These are phyloP conservation scores for Syngnathus scovelli DNA, from an alignment of 2,113 vertebrate genomes.

Conservation along the genomic window DNA sequence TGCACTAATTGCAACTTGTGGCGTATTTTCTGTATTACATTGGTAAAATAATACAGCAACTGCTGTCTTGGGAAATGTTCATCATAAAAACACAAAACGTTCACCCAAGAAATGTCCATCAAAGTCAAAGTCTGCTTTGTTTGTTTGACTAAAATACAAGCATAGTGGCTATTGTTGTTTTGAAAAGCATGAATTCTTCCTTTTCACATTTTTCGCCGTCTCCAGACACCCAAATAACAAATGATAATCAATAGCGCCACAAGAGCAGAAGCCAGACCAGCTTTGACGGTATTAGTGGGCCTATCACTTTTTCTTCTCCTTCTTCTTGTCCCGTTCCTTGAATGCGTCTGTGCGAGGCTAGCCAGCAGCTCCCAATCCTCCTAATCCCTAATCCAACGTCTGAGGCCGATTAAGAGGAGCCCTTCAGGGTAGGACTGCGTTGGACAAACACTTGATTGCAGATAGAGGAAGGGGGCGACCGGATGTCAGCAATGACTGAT, in stretches of 20 bases:
- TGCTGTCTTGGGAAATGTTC: too few species aligned
- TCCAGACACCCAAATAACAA: conserved; percentile 15
- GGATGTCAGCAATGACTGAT: conserved; percentile 2
- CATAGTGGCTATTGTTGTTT: too few species aligned
- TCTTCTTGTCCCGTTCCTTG: conserved; percentile 47
- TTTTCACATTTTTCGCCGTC: background rate
- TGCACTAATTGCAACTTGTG: too few species aligned
- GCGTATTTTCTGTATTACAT: too few species aligned
- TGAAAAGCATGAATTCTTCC: background rate
- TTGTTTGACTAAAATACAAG: too few species aligned
- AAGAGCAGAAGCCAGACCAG: conserved; percentile 19
- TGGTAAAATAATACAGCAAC: too few species aligned
- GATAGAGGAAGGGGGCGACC: background rate
- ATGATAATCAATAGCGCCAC: conserved; percentile 39
- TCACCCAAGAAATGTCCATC: too few species aligned
- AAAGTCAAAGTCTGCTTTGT: too few species aligned
- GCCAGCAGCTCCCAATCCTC: conserved; percentile 23
- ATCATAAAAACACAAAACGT: too few species aligned
- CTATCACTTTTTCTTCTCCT: conserved; percentile 24
- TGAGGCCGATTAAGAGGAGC: conserved; percentile 53
- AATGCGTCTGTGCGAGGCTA: conserved; percentile 36
- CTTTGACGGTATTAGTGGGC: conserved; percentile 34
- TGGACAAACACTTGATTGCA: conserved; percentile 18
- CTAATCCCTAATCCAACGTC: conserved; percentile 66
- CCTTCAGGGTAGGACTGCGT: conserved; percentile 23